Percentiles rank a stretch among this genome's conserved stretches.
Evolutionary conservation across 2,113 vertebrate genomes (phyloP).

Genomic region (Corydoras maculifer): DNA sequence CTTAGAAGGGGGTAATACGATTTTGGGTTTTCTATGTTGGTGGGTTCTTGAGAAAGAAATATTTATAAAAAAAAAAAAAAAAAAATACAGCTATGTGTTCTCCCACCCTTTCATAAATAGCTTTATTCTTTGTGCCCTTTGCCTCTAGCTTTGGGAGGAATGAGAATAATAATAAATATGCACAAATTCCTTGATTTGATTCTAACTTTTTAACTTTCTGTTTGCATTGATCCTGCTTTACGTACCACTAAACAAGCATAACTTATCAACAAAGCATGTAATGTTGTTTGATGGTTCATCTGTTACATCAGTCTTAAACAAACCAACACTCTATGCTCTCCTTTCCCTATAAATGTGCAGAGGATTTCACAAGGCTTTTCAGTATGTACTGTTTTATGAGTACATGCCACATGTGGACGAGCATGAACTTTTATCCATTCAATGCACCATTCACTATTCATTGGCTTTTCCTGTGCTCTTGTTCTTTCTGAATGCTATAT

Average conservation of each 20-base stretch:
- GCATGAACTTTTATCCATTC: slow-evolving; percentile 13
- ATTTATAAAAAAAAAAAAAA: slow-evolving; percentile 18
- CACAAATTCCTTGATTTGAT: too few relatives aligned
- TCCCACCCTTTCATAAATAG: background rate
- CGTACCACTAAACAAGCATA: too few relatives aligned
- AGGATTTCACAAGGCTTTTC: background rate
- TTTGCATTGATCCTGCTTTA: too few relatives aligned
- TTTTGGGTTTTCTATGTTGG: slow-evolving; percentile 69
- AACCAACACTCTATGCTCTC: too few relatives aligned
- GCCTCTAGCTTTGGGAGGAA: too few relatives aligned
- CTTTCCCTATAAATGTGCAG: too few relatives aligned
- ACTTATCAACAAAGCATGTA: too few relatives aligned
- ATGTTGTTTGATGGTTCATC: too few relatives aligned
- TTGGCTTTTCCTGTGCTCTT: slow-evolving; percentile 16
- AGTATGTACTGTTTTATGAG: slow-evolving; percentile 12
- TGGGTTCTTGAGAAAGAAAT: slow-evolving; percentile 53
- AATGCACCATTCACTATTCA: slow-evolving; percentile 25
- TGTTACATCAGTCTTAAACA: too few relatives aligned
- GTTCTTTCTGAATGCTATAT: background rate
- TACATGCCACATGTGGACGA: slow-evolving; percentile 8
- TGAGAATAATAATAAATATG: too few relatives aligned
- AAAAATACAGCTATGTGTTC: background rate
- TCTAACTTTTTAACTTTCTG: too few relatives aligned
- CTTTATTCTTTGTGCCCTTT: too few relatives aligned
- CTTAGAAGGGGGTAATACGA: slow-evolving; percentile 64